These are phyloP conservation scores for Fragum fragum DNA, from an alignment of 2,888 invertebrate genomes.

Conservation along the genomic window DNA sequence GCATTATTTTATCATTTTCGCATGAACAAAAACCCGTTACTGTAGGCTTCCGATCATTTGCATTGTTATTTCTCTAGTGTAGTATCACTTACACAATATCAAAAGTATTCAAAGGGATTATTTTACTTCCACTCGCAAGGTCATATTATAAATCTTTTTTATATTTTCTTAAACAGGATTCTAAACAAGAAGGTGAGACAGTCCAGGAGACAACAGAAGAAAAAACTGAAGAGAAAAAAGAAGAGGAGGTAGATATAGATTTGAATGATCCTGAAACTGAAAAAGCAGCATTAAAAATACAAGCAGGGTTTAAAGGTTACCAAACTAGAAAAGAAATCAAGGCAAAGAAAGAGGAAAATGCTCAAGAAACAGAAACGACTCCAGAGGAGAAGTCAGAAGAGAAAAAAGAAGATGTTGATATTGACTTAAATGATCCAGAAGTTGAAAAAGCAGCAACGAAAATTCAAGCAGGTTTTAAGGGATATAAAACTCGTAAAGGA, in stretches of 20 bases:
- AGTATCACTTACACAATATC: too few species aligned
- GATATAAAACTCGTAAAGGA: conserved; percentile 75
- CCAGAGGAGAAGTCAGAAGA: conserved; percentile 33
- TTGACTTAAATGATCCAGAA: conserved; percentile 79
- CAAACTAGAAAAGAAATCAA: conserved; percentile 78
- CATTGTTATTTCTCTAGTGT: too few species aligned
- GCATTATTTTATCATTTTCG: too few species aligned
- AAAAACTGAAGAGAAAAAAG: conserved; percentile 36
- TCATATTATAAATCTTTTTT: too few species aligned
- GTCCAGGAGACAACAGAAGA: conserved; percentile 23
- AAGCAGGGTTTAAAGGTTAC: conserved; percentile 82
- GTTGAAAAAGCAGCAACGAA: conserved; percentile 77
- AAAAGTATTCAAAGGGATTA: too few species aligned
- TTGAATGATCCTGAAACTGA: conserved; percentile 79
- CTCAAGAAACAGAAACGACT: conserved; percentile 36
- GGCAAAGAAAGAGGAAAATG: conserved; percentile 57
- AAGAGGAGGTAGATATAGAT: conserved; percentile 74
- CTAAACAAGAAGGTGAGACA: not conserved
- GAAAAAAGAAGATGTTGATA: conserved; percentile 72
- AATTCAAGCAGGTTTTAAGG: conserved; percentile 82
- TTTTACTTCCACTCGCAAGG: too few species aligned
- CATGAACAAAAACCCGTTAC: too few species aligned
- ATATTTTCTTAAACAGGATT: not conserved
- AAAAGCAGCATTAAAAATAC: conserved; percentile 83
- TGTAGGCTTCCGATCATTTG: too few species aligned